Evolutionary conservation across 2,888 invertebrate genomes (phyloP), one percentile per base, ranked within the genome.

Genomic region (Metalampra italica): DNA sequence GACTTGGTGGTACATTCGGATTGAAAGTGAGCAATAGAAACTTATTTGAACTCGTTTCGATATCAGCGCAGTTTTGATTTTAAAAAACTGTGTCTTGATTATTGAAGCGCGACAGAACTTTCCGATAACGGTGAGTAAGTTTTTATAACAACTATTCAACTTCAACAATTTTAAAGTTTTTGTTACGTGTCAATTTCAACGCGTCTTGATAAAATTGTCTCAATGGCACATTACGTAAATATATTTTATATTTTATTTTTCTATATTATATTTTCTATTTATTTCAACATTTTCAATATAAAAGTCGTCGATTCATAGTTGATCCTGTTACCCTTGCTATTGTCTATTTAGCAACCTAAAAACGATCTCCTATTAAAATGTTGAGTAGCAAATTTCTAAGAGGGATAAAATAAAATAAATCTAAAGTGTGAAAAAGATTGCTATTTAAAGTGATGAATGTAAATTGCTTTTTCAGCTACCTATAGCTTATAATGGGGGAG

Each of bases 21-120:
- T 68, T 71, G 68, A 67, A 61, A 69, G 68, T 78, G 75, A 71
- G 62, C 64, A 68, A 60, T 51, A 56, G 62, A 64, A 74, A 75
- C 69, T 70, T 68, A 59, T 66, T 62, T 50, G 68, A 74, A 82
- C 82, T 77, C 57, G 74, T 81, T 79, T 82, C 81, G 76, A 82
- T 88, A 89, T 88, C 88, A 75, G 77, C 82, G 55, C 82, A 77
- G 85, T 88, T 89, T 88, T 84, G 62, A 60, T 52, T 62, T 60
- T 3, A 2, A 57, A 69, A 85, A 88, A 89, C 82, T 84, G 86
- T 75, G 82, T 70, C 69, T 82, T 59, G 88, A 86, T 62, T 88
- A 84, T 89, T 88, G 83, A 75, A 66, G 62, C 68, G 71, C 52
- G 56, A 67, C 60, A 57, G 61, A 58, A 36, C 62, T 71, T 75